Conservation (phyloP, 2,888 invertebrate genomes). For the Salpingus planirostris region DNA sequence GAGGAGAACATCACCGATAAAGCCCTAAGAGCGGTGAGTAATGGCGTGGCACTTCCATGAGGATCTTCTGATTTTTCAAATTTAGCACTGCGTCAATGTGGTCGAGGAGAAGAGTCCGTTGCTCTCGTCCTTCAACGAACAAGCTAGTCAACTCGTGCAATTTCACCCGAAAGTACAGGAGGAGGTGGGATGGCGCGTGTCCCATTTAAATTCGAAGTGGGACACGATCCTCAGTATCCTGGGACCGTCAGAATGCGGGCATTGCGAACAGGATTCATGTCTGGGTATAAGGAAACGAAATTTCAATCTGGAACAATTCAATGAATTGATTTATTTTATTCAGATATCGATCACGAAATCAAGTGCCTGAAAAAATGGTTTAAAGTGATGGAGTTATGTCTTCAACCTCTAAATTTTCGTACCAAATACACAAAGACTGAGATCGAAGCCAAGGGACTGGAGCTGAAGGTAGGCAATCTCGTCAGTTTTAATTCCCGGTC, state of each 20-base stretch:
- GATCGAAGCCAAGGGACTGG: slow-evolving; percentile 65
- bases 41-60: too few relatives aligned
- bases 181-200: slow-evolving; percentile 63
- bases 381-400: slow-evolving; percentile 72
- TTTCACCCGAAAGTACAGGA: slow-evolving; percentile 53
- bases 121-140: slow-evolving; percentile 67
- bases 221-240: slow-evolving; percentile 64
- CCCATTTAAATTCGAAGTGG: slow-evolving; percentile 72
- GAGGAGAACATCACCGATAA: slow-evolving; percentile 61
- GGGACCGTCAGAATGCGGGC: slow-evolving; percentile 47
- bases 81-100: slow-evolving; percentile 68
- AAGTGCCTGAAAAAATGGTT: slow-evolving; percentile 77
- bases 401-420: slow-evolving; percentile 65
- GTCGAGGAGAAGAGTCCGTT: slow-evolving; percentile 62
- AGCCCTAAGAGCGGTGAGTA: slow-evolving; percentile 57
- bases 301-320: background rate
- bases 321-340: slow-evolving; percentile 5
- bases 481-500: too few relatives aligned
- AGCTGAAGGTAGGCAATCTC: slow-evolving; percentile 77
- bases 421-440: slow-evolving; percentile 63
- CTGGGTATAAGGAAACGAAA: slow-evolving; percentile 22
- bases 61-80: too few relatives aligned
- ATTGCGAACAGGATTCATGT: slow-evolving; percentile 34
- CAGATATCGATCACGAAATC: slow-evolving; percentile 69
- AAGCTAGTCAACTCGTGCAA: slow-evolving; percentile 61